Evolutionary conservation across 2,888 invertebrate species (phyloP), one percentile per base, ranked within the genome.

Genomic region (Proisotoma minuta): DNA sequence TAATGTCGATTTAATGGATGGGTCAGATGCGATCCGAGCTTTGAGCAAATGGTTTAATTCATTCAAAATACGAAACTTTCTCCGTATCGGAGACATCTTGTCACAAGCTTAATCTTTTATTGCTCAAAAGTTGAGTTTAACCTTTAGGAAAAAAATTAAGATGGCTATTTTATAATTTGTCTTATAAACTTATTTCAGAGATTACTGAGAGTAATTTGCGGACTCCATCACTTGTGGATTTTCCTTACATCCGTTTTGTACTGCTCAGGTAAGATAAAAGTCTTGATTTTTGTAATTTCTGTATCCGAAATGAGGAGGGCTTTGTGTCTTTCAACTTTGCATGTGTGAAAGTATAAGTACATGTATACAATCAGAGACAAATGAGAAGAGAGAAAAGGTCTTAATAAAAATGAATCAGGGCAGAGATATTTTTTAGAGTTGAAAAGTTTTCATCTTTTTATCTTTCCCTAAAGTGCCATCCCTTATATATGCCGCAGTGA

Each of bases 401-500:
- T 64, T 71, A 68, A 68, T 66, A 68, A 68, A 68, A 71, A 71
- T 69, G 70, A 71, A 69, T 69, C 62, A 66, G 58, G 40, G 62
- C 34, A 52, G 29, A 66, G 61, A 66, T 58, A 60, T 60, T 63
- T 66, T 62, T 60, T 56, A 61, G 63, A 66, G 66, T 67, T 64
- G 67, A 70, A 70, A 73, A 71, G 57, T 71, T 70, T 72, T 70
- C 70, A 70, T 73, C 70, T 71, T 71, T 73, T 73, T 73, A 72
- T 73, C 71, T 73, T 68, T 72, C 71, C 71, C 73, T 47, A 58
- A 67, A 64, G 73, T 71, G 54, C 71, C 68, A 72, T 73, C 69
- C 65, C 67, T 70, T 73, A 71, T 65, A 66, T 29, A 60, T 60
- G 65, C 65, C 57, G 69, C 62, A 64, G 63, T 57, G 64, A 64